Conservation (phyloP, 2,888 invertebrate species). For the Folsomia manolachei region DNA sequence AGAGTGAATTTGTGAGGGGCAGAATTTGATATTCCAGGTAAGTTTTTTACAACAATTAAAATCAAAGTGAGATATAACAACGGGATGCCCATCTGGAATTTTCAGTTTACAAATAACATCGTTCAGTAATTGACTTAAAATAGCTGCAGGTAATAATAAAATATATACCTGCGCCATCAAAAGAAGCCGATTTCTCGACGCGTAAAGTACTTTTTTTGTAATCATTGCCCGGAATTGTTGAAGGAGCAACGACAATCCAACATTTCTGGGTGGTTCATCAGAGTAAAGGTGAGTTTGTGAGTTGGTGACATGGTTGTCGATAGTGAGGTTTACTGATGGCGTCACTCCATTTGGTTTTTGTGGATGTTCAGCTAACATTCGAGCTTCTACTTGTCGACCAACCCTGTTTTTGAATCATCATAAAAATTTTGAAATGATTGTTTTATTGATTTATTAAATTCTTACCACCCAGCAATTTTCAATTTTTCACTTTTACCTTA, state of each 20-base stretch:
- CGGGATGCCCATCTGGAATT: conserved; percentile 65
- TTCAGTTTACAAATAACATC: conserved; percentile 5
- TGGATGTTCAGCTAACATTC: background rate
- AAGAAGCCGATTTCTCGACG: conserved; percentile 66
- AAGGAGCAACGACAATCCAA: conserved; percentile 54
- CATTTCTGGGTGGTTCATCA: conserved; percentile 17
- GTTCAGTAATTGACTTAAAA: too few relatives aligned
- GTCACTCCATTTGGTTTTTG: background rate
- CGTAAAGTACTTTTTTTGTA: conserved; percentile 64
- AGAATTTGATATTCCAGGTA: conserved; percentile 57
- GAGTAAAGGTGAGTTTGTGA: conserved; percentile 3
- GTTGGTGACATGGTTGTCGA: conserved; percentile 10
- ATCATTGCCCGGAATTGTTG: conserved; percentile 68
- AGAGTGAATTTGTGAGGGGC: conserved; percentile 56
- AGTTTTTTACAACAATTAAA: conserved; percentile 61
- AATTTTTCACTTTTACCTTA: too few relatives aligned
- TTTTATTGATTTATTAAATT: conserved; percentile 21
- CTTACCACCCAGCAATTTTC: too few relatives aligned
- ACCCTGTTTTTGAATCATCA: conserved; percentile 19
- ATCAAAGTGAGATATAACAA: conserved; percentile 65
- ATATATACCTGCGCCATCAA: conserved; percentile 54
- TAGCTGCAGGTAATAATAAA: background rate
- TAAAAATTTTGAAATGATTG: conserved; percentile 1
- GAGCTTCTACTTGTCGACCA: conserved; percentile 27
- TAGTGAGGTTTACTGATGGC: conserved; percentile 8